Conservation (phyloP, 1,140 invertebrate genomes). For the Lepidurus arcticus region DNA sequence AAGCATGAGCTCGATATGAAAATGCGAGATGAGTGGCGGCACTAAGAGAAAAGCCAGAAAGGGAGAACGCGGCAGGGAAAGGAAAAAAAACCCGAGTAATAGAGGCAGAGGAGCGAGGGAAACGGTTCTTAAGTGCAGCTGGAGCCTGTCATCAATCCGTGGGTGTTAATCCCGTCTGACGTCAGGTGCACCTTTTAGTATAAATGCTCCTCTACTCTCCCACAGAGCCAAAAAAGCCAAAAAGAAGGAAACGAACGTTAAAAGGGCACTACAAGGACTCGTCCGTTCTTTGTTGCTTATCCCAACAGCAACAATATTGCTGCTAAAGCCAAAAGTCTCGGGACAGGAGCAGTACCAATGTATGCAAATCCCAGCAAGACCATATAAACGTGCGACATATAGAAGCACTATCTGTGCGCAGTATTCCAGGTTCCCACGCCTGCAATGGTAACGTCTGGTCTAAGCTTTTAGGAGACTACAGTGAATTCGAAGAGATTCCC, state of each 20-base stretch:
- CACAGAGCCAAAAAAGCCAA: background rate
- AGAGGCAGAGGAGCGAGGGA: background rate
- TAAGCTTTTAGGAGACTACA: background rate
- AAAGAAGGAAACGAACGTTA: background rate
- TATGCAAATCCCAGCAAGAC: slow-evolving; percentile 1
- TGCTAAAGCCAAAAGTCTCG: background rate
- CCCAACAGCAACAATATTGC: slow-evolving; percentile 8
- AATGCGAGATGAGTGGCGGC: slow-evolving; percentile 12
- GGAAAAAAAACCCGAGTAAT: background rate
- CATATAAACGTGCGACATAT: slow-evolving; percentile 9
- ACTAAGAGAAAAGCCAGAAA: slow-evolving; percentile 1
- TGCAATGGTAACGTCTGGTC: background rate
- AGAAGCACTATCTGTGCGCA: slow-evolving; percentile 12
- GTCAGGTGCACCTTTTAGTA: slow-evolving; percentile 17
- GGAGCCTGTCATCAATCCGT: slow-evolving; percentile 20
- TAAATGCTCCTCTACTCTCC: slow-evolving; percentile 10
- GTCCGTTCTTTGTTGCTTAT: background rate
- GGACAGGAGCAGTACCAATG: background rate
- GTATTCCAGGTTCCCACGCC: slow-evolving; percentile 16
- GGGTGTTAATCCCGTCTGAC: slow-evolving; percentile 15
- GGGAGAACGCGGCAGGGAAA: background rate
- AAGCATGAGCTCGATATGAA: slow-evolving; percentile 1
- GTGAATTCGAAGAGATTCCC: slow-evolving; percentile 1
- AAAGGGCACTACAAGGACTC: background rate
- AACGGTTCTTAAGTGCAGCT: slow-evolving; percentile 21